Evolutionary conservation across 2,888 invertebrate species (phyloP), one percentile per base, ranked within the genome.

Genomic region (Leptinotarsa juncta): DNA sequence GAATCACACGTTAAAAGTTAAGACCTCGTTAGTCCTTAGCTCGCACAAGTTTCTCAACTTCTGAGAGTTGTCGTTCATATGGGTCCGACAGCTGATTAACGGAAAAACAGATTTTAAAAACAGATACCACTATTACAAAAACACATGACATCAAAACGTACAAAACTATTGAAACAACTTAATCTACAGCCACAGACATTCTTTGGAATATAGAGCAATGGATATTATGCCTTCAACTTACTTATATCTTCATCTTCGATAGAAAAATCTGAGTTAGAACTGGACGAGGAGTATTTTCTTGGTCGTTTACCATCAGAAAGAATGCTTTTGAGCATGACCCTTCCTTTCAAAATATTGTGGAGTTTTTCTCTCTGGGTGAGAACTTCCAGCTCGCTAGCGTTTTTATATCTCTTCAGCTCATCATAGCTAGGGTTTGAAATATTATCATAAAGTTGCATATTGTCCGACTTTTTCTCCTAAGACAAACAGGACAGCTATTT

Each of bases 331-430:
- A 88, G 79, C 79, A 88, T 85, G 3, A 86, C 86, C 68, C 87
- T 80, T 5, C 91, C 91, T 81, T 91, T 90, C 1, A 91, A 82
- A 0, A 91, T 91, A 74, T 89, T 88, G 68, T 89, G 89, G 62
- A 92, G 83, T 78, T 90, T 88, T 60, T 89, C 88, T 80, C 89
- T 84, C 85, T 91, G 91, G 42, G 88, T 88, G 16, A 90, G 88
- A 7, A 91, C 84, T 65, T 89, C 86, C 2, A 88, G 85, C 82
- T 91, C 91, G 74, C 90, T 90, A 49, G 88, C 85, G 14, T 87
- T 86, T 81, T 90, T 90, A 67, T 82, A 83, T 75, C 80, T 82
- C 75, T 79, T 83, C 53, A 87, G 73, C 85, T 88, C 83, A 73
- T 80, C 78, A 32, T 75, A 72, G 42, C 79, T 77, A 23, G 76